Conservation (phyloP, 2,797 vertebrate genomes). For the Acipenser oxyrinchus region DNA sequence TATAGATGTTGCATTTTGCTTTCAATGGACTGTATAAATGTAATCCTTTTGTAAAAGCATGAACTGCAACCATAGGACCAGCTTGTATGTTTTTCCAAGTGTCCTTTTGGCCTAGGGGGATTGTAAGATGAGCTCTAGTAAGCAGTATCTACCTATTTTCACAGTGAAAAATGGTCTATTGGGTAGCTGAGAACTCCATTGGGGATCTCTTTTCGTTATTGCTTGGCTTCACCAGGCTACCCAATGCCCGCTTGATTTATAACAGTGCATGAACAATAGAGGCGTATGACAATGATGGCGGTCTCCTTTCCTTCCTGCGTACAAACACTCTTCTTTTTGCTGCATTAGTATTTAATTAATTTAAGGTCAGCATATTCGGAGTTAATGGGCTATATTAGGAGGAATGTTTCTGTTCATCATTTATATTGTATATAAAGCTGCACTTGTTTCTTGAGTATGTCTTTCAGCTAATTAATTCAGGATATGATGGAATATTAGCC, state of each 20-base stretch:
- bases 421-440: neutral
- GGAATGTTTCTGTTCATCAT: slow-evolving; percentile 6
- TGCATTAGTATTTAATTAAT: slow-evolving; percentile 13
- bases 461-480: slow-evolving; percentile 18
- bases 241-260: too few species aligned
- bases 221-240: neutral
- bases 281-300: neutral
- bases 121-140: too few species aligned
- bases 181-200: too few species aligned
- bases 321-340: neutral
- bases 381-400: slow-evolving; percentile 21
- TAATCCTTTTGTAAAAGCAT: too few species aligned
- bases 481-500: slow-evolving; percentile 23
- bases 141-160: too few species aligned
- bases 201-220: too few species aligned
- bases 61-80: too few species aligned
- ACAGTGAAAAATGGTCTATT: too few species aligned
- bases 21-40: too few species aligned
- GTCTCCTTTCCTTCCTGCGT: slow-evolving; percentile 1
- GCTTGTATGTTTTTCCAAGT: too few species aligned
- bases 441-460: slow-evolving; percentile 6
- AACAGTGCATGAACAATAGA: neutral
- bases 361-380: slow-evolving; percentile 15
- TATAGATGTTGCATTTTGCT: too few species aligned
- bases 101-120: too few species aligned